These are phyloP conservation scores for Puma concolor DNA, from an alignment of 2,113 vertebrate genomes.

Conservation along the genomic window DNA sequence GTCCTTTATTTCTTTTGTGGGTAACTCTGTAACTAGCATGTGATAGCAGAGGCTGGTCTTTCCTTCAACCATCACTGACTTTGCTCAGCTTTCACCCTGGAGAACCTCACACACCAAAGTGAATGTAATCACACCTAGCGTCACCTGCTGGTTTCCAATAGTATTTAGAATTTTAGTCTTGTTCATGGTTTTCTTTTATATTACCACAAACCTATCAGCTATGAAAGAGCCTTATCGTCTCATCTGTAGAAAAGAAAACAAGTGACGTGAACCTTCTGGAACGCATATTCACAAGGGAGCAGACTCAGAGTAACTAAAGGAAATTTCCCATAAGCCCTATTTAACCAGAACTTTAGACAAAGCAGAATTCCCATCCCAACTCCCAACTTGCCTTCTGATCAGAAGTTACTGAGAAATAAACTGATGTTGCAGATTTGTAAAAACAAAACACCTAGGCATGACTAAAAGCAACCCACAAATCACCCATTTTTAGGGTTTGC, in stretches of 20 bases:
- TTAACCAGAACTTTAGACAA: neutral
- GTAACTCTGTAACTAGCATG: neutral
- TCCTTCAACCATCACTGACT: neutral
- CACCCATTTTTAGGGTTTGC: neutral
- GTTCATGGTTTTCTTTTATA: neutral
- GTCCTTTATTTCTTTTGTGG: neutral
- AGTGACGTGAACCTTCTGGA: neutral
- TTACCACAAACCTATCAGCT: neutral
- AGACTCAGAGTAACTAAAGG: neutral
- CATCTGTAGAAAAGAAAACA: neutral
- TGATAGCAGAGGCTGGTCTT: neutral
- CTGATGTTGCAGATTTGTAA: neutral
- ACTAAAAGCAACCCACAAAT: neutral
- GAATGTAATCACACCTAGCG: neutral
- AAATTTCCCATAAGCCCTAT: neutral
- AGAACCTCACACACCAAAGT: neutral
- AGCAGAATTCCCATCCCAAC: neutral
- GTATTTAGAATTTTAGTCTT: neutral
- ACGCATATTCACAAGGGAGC: neutral
- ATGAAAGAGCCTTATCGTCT: neutral
- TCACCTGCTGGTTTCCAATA: neutral
- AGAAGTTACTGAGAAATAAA: constrained; percentile 20
- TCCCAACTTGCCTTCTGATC: neutral
- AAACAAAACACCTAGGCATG: neutral
- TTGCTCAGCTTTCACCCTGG: too few relatives aligned